Evolutionary conservation across 2,888 invertebrate genomes (phyloP).

Genomic region (Thereva nobilitata): DNA sequence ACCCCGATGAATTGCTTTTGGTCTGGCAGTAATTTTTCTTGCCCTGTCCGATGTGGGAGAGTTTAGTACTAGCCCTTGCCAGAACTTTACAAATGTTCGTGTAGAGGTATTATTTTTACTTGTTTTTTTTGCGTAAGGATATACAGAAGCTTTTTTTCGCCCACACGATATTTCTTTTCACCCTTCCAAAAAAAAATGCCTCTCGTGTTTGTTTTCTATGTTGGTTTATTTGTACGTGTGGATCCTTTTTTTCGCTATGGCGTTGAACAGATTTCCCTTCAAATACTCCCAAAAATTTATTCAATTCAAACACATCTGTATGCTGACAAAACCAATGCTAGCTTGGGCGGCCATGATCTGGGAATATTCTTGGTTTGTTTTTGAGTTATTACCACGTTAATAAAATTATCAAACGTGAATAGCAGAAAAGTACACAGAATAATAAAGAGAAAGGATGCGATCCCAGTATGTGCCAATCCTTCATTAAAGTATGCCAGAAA

Average conservation of each 20-base stretch:
- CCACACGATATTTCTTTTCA: too few species aligned
- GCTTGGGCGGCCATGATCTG: slow-evolving; percentile 25
- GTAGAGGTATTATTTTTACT: slow-evolving; percentile 23
- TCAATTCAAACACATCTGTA: slow-evolving; percentile 13
- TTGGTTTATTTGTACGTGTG: too few species aligned
- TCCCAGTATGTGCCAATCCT: too few species aligned
- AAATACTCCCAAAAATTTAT: neutral
- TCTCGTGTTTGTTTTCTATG: too few species aligned
- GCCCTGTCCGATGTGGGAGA: slow-evolving; percentile 29
- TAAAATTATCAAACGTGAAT: slow-evolving; percentile 42
- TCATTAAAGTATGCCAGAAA: too few species aligned
- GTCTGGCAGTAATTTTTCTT: slow-evolving; percentile 41
- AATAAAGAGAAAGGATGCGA: too few species aligned
- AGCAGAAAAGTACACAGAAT: slow-evolving; percentile 36
- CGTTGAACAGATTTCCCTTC: too few species aligned
- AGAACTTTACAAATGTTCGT: slow-evolving; percentile 5
- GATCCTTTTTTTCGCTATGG: too few species aligned
- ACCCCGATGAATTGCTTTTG: slow-evolving; percentile 39
- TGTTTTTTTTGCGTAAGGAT: slow-evolving; percentile 24
- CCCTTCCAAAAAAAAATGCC: too few species aligned
- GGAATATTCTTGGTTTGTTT: slow-evolving; percentile 40
- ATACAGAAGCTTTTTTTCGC: too few species aligned
- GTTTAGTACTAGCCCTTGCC: too few species aligned
- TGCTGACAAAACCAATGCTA: slow-evolving; percentile 9
- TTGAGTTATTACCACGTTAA: slow-evolving; percentile 43